phyloP scores from a whole-genome alignment of 2,113 vertebrate genomes.

The Suncus etruscus region DNA sequence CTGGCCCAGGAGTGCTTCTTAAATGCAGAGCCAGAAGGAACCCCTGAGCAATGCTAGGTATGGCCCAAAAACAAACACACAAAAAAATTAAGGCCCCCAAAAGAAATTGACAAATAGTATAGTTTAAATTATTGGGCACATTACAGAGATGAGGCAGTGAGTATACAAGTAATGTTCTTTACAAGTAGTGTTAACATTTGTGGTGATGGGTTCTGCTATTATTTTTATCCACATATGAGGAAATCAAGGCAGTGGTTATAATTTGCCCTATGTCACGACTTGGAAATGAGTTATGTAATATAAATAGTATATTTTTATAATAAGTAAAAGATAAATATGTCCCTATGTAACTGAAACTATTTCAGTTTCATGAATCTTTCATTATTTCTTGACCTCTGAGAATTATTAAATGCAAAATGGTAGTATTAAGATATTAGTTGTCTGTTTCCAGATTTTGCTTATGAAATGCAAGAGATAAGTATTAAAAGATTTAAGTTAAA shows the following conservation, averaged over 20 bases:
- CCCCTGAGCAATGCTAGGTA: too few relatives aligned
- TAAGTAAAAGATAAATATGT: too few relatives aligned
- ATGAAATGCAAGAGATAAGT: background rate
- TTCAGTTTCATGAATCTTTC: background rate
- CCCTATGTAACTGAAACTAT: background rate
- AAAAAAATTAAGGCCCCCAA: too few relatives aligned
- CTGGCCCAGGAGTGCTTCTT: too few relatives aligned
- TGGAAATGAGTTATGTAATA: too few relatives aligned
- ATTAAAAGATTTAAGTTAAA: conserved; percentile 30
- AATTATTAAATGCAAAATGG: background rate
- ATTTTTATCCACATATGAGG: background rate
- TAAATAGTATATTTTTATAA: too few relatives aligned
- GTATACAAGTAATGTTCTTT: background rate
- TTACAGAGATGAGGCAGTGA: background rate
- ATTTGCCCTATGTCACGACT: background rate
- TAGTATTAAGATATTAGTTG: background rate
- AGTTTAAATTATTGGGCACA: background rate
- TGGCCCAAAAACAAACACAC: too few relatives aligned
- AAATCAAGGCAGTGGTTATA: background rate
- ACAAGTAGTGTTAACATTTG: background rate
- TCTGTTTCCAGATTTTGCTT: conserved; percentile 19
- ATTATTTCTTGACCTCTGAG: background rate
- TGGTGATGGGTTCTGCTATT: background rate
- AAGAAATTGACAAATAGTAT: too few relatives aligned
- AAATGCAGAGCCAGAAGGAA: too few relatives aligned